Base-by-base conservation (phyloP, 2,888 invertebrate genomes). In the Trichopoda pennipes region DNA sequence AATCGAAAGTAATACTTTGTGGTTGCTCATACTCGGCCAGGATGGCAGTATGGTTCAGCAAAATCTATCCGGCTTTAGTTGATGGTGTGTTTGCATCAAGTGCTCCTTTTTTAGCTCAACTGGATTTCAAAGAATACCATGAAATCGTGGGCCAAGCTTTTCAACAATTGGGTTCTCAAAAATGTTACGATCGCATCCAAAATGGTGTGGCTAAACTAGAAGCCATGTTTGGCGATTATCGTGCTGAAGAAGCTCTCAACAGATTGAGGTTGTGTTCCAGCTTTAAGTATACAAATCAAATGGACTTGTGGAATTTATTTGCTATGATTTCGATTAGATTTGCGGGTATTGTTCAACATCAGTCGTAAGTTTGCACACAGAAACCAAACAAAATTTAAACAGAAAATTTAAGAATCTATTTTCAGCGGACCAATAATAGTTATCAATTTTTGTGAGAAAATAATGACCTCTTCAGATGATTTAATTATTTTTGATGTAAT, bases 11-110 rank as follows among this genome's bases (percentile, higher is more conserved):
- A 0, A 84, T 94, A 19, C 87, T 94, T 58, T 92, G 93, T 77
- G 94, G 94, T 1, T 93, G 94, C 0, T 94, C 94, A 0, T 94
- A 94, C 84, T 93, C 94, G 0, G 94, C 93, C 2, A 94, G 93
- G 80, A 93, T 94, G 93, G 94, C 92, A 19, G 90, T 93, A 47
- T 94, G 94, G 94, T 93, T 94, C 81, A 93, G 93, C 85, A 91
- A 92, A 70, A 90, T 93, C 42, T 94, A 94, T 88, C 94, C 94
- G 0, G 93, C 94, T 76, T 88, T 94, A 17, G 92, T 92, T 0
- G 88, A 88, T 17, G 94, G 94, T 3, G 92, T 92, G 0, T 92
- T 94, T 72, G 93, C 94, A 0, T 94, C 94, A 1, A 94, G 94
- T 88, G 94, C 93, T 1, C 94, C 94, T 0, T 91, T 94, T 53